Evolutionary conservation across 2,113 vertebrate genomes (phyloP), one percentile per base, ranked within the genome.

Genomic region (Phalacrocorax pelagicus): DNA sequence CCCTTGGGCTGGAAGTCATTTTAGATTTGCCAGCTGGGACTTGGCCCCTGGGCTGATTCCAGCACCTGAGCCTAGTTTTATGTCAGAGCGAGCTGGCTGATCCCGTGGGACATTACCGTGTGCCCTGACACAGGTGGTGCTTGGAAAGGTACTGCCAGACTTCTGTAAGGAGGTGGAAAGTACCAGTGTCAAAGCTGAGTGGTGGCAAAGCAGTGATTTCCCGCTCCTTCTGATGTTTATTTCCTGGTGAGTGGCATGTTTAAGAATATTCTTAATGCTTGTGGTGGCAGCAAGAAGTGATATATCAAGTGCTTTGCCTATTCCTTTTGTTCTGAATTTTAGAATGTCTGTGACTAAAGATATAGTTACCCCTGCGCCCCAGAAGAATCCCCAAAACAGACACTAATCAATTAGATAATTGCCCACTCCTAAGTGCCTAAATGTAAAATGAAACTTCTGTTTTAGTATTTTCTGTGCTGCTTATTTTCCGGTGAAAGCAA

Each of bases 11-110:
- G 4, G 81, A 90, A 93, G 81, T 90, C 23, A 91, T 87, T 97
- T 91, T 36, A 94, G 81, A 58, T 91, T 82, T 96, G 92, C 85
- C 96, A 96, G 92, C 96, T 96, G 93, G 94, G 90, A 79, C 94
- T 89, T 2, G 0, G 85, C 85, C 92, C 84, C 66, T 96, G 96
- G 96, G 90, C 78, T 46, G 58, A 58, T 91, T 96, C 90, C 92
- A 96, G 85, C 92, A 92, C 65, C 78, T 72, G 85, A 85, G 81
- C 70, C 54, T 85, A 29, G 84, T 71, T 91, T 51, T 47, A 22
- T 90, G 81, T 95, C 92, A 87, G 54, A 96, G 66, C 4, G 49
- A 91, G 84, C 81, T 91, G 84, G 78, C 94, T 91, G 74, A 84
- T 71, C 92, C 90, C 1, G 12, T 82, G 93, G 95, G 90, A 77